These are phyloP conservation scores for Noctilio leporinus DNA, from an alignment of 2,113 vertebrate genomes.

Conservation along the genomic window DNA sequence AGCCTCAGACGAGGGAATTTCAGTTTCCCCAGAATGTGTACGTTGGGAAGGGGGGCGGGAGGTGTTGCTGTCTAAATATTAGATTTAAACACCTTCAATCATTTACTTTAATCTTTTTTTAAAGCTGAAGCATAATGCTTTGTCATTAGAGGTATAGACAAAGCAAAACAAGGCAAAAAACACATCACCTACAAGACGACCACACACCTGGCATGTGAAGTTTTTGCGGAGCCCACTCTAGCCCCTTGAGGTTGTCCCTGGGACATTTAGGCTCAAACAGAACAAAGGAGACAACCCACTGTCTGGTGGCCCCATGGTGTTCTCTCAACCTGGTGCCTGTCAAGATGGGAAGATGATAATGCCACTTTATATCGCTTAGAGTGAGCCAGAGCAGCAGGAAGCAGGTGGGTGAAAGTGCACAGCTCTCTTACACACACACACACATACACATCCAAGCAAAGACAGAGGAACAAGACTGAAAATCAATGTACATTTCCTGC, in stretches of 20 bases:
- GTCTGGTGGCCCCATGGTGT: conserved; percentile 20
- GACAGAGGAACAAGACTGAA: no score
- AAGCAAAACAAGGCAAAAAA: not conserved
- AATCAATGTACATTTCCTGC: conserved; percentile 62
- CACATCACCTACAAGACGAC: not conserved
- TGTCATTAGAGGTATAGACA: not conserved
- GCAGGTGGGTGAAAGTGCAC: conserved; percentile 64
- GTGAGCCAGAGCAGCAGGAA: conserved; percentile 69
- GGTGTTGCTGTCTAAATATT: not conserved
- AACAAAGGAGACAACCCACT: conserved; percentile 38
- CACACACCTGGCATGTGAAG: not conserved
- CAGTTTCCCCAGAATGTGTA: not conserved
- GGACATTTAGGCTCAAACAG: conserved; percentile 6
- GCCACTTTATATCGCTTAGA: conserved; percentile 48
- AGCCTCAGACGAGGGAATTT: not conserved
- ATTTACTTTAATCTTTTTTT: not conserved
- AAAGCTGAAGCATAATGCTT: not conserved
- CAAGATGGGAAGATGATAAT: conserved; percentile 53
- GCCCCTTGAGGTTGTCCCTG: conserved; percentile 18
- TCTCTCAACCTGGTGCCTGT: conserved; percentile 58
- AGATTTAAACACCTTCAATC: not conserved
- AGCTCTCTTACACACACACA: no score
- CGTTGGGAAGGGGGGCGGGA: not conserved
- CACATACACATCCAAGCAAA: no score
- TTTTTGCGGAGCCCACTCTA: not conserved